Conservation (phyloP, 2,888 invertebrate genomes). For the Synergus umbraculus region DNA sequence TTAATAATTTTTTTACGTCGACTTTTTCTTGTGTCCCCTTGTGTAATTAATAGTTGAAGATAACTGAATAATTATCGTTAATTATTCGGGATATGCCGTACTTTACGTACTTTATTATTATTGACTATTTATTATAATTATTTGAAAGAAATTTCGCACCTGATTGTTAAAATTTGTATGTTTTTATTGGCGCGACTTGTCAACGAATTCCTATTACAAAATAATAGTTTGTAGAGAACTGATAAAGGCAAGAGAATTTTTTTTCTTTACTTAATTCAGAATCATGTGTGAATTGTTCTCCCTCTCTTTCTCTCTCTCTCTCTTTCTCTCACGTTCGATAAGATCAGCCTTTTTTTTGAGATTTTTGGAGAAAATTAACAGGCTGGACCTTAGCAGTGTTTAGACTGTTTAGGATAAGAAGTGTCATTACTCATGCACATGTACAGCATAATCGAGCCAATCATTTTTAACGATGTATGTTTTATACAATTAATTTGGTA, state of each 20-base stretch:
- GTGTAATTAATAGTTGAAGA: constrained; percentile 33
- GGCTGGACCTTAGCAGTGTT: constrained; percentile 71
- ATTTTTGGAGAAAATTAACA: constrained; percentile 56
- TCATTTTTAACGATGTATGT: constrained; percentile 73
- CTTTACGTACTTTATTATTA: constrained; percentile 18
- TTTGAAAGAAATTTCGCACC: constrained; percentile 2
- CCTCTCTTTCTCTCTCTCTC: background rate
- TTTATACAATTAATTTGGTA: constrained; percentile 76
- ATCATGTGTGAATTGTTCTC: background rate
- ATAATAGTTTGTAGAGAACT: background rate
- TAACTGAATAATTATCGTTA: constrained; percentile 27
- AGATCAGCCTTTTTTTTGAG: constrained; percentile 41
- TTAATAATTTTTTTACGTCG: background rate
- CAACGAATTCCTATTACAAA: background rate
- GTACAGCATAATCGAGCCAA: constrained; percentile 66
- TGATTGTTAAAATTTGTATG: constrained; percentile 29
- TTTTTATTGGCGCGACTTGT: background rate
- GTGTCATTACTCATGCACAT: constrained; percentile 68
- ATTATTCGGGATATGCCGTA: background rate
- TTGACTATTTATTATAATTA: constrained; percentile 36
- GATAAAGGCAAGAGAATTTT: background rate
- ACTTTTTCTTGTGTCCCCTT: background rate
- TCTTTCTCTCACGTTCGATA: background rate
- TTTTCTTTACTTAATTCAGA: background rate
- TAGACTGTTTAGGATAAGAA: constrained; percentile 69